Base-by-base conservation (phyloP, 2,888 invertebrate genomes). In the Prosapia bicincta region DNA sequence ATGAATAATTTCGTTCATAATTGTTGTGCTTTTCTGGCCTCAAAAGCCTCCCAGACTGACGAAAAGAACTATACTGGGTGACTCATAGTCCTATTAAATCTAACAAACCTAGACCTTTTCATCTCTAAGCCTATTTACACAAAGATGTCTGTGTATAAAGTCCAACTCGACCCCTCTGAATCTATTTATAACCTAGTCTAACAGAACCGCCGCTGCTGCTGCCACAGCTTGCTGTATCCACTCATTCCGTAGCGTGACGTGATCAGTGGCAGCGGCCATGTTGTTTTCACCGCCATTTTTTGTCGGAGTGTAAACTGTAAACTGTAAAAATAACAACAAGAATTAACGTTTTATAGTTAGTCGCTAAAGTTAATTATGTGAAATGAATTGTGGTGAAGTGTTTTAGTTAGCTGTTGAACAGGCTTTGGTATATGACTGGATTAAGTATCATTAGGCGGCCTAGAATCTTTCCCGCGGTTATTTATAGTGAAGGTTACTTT, bases 101-200 rank as follows among this genome's bases (percentile, higher is more conserved):
- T n/a, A n/a, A n/a, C n/a, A n/a, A n/a, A n/a, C n/a, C n/a, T n/a
- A n/a, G n/a, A n/a, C n/a, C n/a, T n/a, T n/a, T n/a, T n/a, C 30
- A 30, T 6, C 9, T 13, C 38, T 3, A 38, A 38, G 15, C 38
- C 38, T 38, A 13, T 38, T 38, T 15, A 38, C 15, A 7, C 9
- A 15, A 38, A 38, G 38, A 38, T 3, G 15, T 15, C 38, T 38
- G 6, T 10, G 15, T 15, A 20, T 20, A 54, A 20, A 54, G 54
- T 54, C 54, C 54, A 54, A 54, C 54, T 54, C 54, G 54, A 20
- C 54, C 54, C 54, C 54, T 54, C 20, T 54, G 54, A 2, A 10
- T 54, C 54, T 54, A 54, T 54, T 54, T 54, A 54, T 54, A 54
- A 54, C 54, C 54, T n/a, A n/a, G n/a, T n/a, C n/a, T n/a, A n/a